phyloP scores from a whole-genome alignment of 2,797 vertebrate species.

The Decapterus maruadsi region DNA sequence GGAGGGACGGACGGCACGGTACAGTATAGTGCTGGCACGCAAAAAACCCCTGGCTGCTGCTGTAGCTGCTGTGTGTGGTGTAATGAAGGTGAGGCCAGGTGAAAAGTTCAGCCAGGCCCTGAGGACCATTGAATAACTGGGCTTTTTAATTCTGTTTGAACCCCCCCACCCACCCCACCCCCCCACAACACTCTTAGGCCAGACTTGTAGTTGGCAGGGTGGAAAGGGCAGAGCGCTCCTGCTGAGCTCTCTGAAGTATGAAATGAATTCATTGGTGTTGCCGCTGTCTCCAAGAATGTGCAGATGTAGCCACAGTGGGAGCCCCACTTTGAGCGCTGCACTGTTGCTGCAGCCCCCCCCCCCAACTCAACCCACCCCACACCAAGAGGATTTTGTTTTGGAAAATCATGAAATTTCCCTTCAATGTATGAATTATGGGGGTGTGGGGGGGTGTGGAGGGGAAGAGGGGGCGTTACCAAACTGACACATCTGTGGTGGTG shows the following conservation, averaged over 20 bases:
- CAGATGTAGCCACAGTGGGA: constrained; percentile 76
- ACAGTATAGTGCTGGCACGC: constrained; percentile 29
- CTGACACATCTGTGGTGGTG: constrained; percentile 52
- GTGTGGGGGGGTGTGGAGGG: not conserved
- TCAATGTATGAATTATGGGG: constrained; percentile 44
- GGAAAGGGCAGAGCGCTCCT: constrained; percentile 59
- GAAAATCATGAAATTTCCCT: constrained; percentile 65
- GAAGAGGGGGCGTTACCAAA: not conserved
- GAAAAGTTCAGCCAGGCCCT: constrained; percentile 57
- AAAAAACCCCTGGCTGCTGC: constrained; percentile 5
- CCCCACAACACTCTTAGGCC: constrained; percentile 38
- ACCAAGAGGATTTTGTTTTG: constrained; percentile 59
- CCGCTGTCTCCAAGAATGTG: constrained; percentile 69
- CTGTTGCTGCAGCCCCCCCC: constrained; percentile 32
- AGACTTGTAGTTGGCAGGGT: constrained; percentile 59
- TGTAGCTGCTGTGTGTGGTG: constrained; percentile 34
- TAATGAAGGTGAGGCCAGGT: constrained; percentile 56
- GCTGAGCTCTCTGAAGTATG: constrained; percentile 70
- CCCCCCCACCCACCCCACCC: not conserved
- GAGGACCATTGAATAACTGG: constrained; percentile 44
- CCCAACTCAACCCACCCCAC: not conserved
- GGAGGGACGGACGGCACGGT: not conserved
- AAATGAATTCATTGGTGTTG: constrained; percentile 67
- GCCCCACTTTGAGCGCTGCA: constrained; percentile 47
- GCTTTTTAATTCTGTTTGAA: constrained; percentile 48